A percentile compares a stretch with the other conserved stretches of the same genome.
These are phyloP conservation scores for Zaprionus bogoriensis DNA, from an alignment of 2,888 invertebrate species.

Conservation along the genomic window DNA sequence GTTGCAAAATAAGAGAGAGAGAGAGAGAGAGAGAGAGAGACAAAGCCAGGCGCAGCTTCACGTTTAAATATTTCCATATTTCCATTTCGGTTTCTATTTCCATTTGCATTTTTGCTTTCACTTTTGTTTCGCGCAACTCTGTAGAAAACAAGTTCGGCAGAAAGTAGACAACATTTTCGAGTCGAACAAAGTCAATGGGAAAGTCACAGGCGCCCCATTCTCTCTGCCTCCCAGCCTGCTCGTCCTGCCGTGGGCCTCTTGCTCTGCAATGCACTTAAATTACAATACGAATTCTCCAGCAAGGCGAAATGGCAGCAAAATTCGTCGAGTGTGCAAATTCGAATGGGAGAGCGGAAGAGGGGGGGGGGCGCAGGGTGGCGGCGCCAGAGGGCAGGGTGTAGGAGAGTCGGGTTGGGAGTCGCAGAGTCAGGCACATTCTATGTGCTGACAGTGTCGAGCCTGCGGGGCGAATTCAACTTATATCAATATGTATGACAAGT, in stretches of 20 bases:
- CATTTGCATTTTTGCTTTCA: not conserved
- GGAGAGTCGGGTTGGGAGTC: not conserved
- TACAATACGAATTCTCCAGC: constrained; percentile 50
- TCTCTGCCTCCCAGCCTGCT: not conserved
- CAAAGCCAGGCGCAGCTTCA: constrained; percentile 18
- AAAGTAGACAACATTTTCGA: constrained; percentile 22
- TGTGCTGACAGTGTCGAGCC: constrained; percentile 62
- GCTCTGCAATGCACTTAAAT: constrained; percentile 61
- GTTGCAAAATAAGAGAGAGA: constrained; percentile 20
- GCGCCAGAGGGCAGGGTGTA: not conserved
- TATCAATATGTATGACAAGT: constrained; percentile 75
- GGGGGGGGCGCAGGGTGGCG: not conserved
- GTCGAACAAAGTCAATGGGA: too few relatives aligned
- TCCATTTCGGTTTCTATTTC: not conserved
- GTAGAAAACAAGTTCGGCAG: not conserved
- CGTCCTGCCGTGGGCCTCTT: constrained; percentile 5
- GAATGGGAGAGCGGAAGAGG: not conserved
- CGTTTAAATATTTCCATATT: constrained; percentile 8
- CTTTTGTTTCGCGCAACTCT: not conserved
- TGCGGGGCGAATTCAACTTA: constrained; percentile 60
- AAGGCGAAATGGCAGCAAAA: constrained; percentile 30
- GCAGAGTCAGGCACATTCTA: constrained; percentile 6
- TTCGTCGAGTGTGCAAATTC: constrained; percentile 48
- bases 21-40: too few relatives aligned
- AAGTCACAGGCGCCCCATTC: constrained; percentile 34